A percentile compares a stretch with the other conserved stretches of the same genome.
phyloP scores from a whole-genome alignment of 2,888 invertebrate species.

The Eupithecia subumbrata region DNA sequence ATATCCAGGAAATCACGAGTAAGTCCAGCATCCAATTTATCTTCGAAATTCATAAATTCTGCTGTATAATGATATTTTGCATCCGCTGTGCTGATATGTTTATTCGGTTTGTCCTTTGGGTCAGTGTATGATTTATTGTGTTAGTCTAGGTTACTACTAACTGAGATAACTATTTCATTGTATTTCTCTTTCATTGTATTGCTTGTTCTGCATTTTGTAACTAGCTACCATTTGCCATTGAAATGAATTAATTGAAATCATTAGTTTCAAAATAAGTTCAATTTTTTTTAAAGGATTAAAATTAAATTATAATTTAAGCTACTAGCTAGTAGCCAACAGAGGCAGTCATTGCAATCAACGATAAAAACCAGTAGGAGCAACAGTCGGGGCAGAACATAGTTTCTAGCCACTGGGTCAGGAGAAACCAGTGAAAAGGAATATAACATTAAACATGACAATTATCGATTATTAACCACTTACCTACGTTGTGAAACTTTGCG shows the following conservation, averaged over 20 bases:
- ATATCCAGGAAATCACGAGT: conserved; percentile 81
- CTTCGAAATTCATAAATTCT: conserved; percentile 81
- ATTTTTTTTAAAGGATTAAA: neutral
- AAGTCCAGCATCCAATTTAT: conserved; percentile 77
- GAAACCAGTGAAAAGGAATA: conserved; percentile 66
- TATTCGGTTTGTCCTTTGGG: conserved; percentile 44
- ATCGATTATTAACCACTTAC: conserved; percentile 65
- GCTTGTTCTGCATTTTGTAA: neutral
- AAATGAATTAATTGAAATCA: neutral
- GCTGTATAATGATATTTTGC: conserved; percentile 75
- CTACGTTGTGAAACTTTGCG: conserved; percentile 64
- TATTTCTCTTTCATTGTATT: neutral
- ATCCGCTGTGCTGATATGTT: conserved; percentile 65
- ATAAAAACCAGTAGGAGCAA: conserved; percentile 1
- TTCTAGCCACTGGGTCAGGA: conserved; percentile 64
- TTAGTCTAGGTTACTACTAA: conserved; percentile 11
- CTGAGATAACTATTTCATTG: conserved; percentile 3
- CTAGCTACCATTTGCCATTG: neutral
- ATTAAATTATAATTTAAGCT: neutral
- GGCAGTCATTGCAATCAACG: neutral
- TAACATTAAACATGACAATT: conserved; percentile 69
- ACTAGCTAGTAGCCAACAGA: neutral
- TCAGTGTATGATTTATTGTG: conserved; percentile 31
- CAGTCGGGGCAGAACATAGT: conserved; percentile 54
- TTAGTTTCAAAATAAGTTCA: neutral